phyloP scores from a whole-genome alignment of 2,113 vertebrate genomes.

The Vombatus ursinus region DNA sequence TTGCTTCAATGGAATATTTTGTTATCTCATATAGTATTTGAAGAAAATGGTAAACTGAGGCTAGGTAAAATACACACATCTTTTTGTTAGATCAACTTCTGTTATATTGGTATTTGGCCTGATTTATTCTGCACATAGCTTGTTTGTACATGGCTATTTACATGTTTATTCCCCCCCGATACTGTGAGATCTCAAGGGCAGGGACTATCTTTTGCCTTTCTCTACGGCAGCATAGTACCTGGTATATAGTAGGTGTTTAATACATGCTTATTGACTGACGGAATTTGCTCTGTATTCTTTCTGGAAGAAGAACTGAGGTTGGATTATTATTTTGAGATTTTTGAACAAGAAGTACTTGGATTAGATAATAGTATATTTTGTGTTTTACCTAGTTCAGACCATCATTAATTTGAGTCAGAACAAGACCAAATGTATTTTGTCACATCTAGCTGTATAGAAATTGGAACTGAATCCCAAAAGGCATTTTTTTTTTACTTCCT shows the following conservation, averaged over 20 bases:
- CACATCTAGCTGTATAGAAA: conserved; percentile 25
- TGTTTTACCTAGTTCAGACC: conserved; percentile 50
- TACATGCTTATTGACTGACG: conserved; percentile 11
- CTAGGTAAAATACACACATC: background rate
- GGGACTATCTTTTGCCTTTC: background rate
- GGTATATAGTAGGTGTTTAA: background rate
- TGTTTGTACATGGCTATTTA: background rate
- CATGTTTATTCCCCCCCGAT: too few species aligned
- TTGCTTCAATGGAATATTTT: background rate
- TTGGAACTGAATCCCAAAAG: background rate
- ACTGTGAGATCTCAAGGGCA: background rate
- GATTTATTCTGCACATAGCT: background rate
- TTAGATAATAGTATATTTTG: conserved; percentile 33
- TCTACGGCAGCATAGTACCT: background rate
- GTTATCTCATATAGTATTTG: background rate
- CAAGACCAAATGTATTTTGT: conserved; percentile 32
- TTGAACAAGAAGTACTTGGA: conserved; percentile 41
- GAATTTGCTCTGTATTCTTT: conserved; percentile 49
- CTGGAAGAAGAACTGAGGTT: conserved; percentile 36
- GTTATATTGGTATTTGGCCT: background rate
- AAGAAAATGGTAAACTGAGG: background rate
- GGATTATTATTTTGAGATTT: conserved; percentile 51
- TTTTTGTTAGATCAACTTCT: background rate
- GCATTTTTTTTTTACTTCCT: background rate
- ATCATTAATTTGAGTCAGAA: background rate